Conservation (phyloP, 2,888 invertebrate species). For the Rhamnusium bicolor region DNA sequence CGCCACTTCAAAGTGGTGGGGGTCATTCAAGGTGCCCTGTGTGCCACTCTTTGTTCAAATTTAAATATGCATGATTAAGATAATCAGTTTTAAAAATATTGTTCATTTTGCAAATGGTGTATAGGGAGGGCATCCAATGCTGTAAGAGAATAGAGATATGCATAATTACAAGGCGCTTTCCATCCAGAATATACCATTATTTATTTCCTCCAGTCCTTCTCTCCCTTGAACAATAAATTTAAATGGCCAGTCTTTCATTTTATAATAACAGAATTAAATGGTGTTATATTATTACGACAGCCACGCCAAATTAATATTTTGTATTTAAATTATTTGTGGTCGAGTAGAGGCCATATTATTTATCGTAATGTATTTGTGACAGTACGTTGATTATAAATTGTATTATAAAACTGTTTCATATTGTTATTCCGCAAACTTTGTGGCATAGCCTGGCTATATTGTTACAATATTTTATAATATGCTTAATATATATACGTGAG, state of each 20-base stretch:
- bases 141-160: too few species aligned
- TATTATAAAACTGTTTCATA: neutral
- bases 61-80: too few species aligned
- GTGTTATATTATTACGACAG: conserved; percentile 26
- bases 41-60: too few species aligned
- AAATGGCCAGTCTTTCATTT: conserved; percentile 23
- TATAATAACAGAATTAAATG: conserved; percentile 35
- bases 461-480: neutral
- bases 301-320: conserved; percentile 24
- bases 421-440: neutral
- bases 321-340: conserved; percentile 8
- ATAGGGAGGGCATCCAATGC: too few species aligned
- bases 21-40: too few species aligned
- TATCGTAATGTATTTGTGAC: conserved; percentile 10
- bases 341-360: neutral
- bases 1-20: too few species aligned
- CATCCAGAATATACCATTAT: neutral
- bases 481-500: neutral
- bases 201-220: neutral
- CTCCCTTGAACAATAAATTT: conserved; percentile 8
- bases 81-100: too few species aligned
- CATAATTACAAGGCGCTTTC: neutral
- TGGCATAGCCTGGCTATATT: neutral
- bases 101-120: too few species aligned
- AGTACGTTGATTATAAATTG: conserved; percentile 4